Evolutionary conservation across 2,888 invertebrate species (phyloP), one percentile per base, ranked within the genome.

Genomic region (Gnatocerus cornutus): DNA sequence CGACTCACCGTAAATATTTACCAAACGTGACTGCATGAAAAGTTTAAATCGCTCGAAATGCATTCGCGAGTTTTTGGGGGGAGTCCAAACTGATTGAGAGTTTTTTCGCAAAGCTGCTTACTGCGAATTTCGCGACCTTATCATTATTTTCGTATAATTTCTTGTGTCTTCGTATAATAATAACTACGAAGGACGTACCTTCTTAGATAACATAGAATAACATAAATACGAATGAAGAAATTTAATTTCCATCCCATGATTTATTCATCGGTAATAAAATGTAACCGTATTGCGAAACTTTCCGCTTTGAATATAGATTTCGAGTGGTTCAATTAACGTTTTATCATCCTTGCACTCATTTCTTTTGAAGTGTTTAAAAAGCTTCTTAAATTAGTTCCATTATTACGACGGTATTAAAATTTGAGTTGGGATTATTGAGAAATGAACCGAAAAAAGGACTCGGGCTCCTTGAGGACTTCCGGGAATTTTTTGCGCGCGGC

Each of bases 301-400:
- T 10, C 53, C 8, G 13, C 9, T 9, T 9, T 12, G 13, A 55
- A 55, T 55, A 55, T 55, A 39, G 55, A 37, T 39, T 21, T 39
- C n/a, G 16, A 39, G 55, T 55, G 55, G 12, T 37, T 55, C 55
- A 55, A 55, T 55, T 55, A 55, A 33, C 39, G 13, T n/a, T 16
- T 55, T 39, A 9, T 55, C 33, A 12, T 30, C 33, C 12, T 37
- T 37, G 37, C 6, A 7, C 37, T 8, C n/a, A 37, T 52, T 21
- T 30, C 52, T 7, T 56, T 56, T 56, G 43, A 56, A 56, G 56
- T 41, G 37, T 41, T 10, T 56, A 43, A 56, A 27, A 43, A 41
- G 27, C 10, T 27, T 16, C 41, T 21, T 29, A 21, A 55, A 55
- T 55, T 55, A 55, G 16, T 8, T 7, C 8, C 37, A 8, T 55